Base-by-base conservation (phyloP, 2,113 vertebrate genomes). In the Chloropsis cyanopogon region DNA sequence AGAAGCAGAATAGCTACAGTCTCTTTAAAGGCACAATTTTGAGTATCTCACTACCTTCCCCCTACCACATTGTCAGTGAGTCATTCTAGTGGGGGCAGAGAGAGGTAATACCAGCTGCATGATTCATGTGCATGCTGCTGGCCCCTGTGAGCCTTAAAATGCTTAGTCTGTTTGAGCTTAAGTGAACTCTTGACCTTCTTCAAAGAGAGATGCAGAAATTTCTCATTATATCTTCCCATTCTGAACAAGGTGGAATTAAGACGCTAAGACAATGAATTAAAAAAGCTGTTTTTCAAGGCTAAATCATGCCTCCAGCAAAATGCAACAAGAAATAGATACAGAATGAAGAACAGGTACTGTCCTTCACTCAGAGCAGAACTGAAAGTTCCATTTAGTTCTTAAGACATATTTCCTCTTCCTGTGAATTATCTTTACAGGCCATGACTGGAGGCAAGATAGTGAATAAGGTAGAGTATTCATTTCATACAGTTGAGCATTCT, bases 281-380 rank as follows among this genome's bases (percentile, higher is more conserved):
- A 94, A 89, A 80, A 92, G 7, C 46, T 83, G 66, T 28, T 93
- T 94, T 92, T 90, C 47, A 73, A 44, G 52, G 63, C 24, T 92
- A 93, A 95, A 92, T 70, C 56, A 66, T n/a, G 94, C 94, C 83
- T 77, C 21, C 14, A 91, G 94, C 52, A 95, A 93, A 81, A 83
- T 59, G 11, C 35, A 85, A 57, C 6, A 70, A 92, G 88, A 93
- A 86, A 88, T 88, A 88, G 53, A 90, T 17, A 71, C 25, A 54
- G 42, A 83, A 80, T 1, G 8, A 92, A 93, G 92, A 90, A 94
- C 29, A 93, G 50, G 63, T 71, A 68, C 15, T 82, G 75, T 49
- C 83, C 91, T 95, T 92, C 77, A 93, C 52, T 92, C 53, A 77
- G 31, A 61, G 12, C 13, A 88, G 37, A 96, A 65, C 28, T 80